A percentile compares a stretch with the other conserved stretches of the same genome.
phyloP scores from a whole-genome alignment of 2,797 vertebrate species.

The Phrynocephalus vlangalii region DNA sequence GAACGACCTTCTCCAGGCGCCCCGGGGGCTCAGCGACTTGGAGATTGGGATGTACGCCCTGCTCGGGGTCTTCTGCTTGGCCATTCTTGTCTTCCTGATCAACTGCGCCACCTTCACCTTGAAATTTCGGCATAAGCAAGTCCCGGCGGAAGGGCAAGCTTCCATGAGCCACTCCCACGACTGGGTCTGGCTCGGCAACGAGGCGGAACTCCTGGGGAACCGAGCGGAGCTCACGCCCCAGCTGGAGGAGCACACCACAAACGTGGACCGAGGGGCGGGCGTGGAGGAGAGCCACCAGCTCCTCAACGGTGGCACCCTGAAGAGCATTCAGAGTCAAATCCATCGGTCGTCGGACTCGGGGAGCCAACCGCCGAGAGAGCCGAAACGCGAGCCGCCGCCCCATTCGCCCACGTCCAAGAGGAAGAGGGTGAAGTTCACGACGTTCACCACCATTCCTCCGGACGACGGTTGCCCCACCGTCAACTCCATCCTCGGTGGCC shows the following conservation, averaged over 20 bases:
- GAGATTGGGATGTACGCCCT: conserved; percentile 98
- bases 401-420: conserved; percentile 91
- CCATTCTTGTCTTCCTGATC: conserved; percentile 95
- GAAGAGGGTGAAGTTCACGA: conserved; percentile 95
- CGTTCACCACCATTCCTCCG: conserved; percentile 88
- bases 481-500: conserved; percentile 82
- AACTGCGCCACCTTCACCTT: conserved; percentile 96
- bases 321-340: conserved; percentile 82
- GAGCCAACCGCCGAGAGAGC: conserved; percentile 77
- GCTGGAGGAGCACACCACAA: conserved; percentile 88
- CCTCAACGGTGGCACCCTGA: conserved; percentile 83
- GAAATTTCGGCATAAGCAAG: conserved; percentile 92
- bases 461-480: conserved; percentile 84
- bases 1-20: conserved; percentile 80
- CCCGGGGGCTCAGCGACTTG: conserved; percentile 89
- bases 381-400: conserved; percentile 81
- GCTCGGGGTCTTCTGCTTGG: conserved; percentile 95
- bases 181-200: conserved; percentile 97
- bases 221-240: conserved; percentile 81
- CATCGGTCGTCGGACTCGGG: conserved; percentile 77
- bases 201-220: conserved; percentile 89
- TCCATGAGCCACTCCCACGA: conserved; percentile 92
- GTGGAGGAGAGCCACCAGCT: conserved; percentile 85
- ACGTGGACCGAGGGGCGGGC: conserved; percentile 82
- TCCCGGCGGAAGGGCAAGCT: conserved; percentile 88